A percentile compares a stretch with the other conserved stretches of the same genome.
Conservation (phyloP, 2,888 invertebrate species). For the Branchipolynoe longqiensis region DNA sequence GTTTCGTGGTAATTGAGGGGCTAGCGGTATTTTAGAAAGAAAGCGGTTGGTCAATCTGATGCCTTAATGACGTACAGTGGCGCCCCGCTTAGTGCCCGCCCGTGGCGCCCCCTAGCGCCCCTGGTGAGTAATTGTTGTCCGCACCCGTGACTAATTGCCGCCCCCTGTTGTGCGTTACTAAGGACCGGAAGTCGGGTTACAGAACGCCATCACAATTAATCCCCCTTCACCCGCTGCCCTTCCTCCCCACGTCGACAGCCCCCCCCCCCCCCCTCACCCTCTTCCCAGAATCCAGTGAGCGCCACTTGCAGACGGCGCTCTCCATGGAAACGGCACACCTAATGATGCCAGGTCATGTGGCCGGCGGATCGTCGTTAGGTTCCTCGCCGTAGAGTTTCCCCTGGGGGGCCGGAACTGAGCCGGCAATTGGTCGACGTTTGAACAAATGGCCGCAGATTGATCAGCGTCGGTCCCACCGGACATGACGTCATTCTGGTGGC, state of each 20-base stretch:
- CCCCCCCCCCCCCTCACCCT: not conserved
- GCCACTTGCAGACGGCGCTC: not conserved
- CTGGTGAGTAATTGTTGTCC: not conserved
- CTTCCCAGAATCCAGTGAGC: not conserved
- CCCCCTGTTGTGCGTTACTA: conserved; percentile 1
- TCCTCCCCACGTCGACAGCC: not conserved
- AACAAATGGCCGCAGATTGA: conserved; percentile 21
- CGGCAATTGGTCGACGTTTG: conserved; percentile 1
- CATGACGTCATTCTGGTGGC: no score
- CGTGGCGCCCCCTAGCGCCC: conserved; percentile 5
- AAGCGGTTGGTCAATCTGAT: no score
- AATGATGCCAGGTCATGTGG: conserved; percentile 40
- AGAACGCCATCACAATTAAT: conserved; percentile 45
- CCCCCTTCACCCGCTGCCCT: not conserved
- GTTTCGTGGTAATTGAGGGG: no score
- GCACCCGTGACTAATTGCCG: conserved; percentile 41
- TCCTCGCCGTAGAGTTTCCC: conserved; percentile 24
- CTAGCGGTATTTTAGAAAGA: no score
- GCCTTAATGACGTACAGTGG: no score
- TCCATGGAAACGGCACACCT: not conserved
- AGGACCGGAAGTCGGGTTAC: conserved; percentile 37
- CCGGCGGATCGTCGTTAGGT: not conserved
- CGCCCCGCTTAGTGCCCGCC: no score
- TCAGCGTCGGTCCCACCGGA: not conserved
- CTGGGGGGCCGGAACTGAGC: not conserved